Base-by-base conservation (phyloP, 2,888 invertebrate species). In the Ormyrus rosae region DNA sequence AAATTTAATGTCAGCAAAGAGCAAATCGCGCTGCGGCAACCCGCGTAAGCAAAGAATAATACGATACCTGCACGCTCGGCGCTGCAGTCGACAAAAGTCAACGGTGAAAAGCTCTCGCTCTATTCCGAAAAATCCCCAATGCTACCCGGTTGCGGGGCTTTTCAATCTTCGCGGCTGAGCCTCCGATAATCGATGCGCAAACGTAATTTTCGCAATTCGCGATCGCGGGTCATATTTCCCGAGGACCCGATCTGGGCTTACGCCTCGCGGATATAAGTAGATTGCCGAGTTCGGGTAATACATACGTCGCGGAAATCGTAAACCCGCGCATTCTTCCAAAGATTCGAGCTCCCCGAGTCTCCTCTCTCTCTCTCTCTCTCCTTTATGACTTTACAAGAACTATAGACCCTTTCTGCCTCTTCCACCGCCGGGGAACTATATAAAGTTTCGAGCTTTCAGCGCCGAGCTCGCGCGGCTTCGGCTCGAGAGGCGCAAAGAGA, bases 381-480 rank as follows among this genome's bases (percentile, higher is more conserved):
- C 61, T 80, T 70, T 74, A 80, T 70, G 64, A 64, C 74, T 80
- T 80, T 68, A 70, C 74, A 65, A 74, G 79, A 63, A 68, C 78
- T 72, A 78, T 67, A 58, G 55, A n/a, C 48, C 19, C 2, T 8
- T 10, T 4, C 10, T 19, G 60, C 13, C 6, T 64, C 55, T 4
- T 4, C 34, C 34, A 4, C 34, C 55, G 53, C 9, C 51, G 50
- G 13, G 13, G 6, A 61, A 67, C 67, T 68, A 55, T 69, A 79
- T 70, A 80, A 80, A 80, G 79, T 80, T 74, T 74, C 53, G 74
- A 4, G 58, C 69, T 58, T 61, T 58, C 65, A 51, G 34, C 60
- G 34, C 19, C 10, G 19, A 34, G 34, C 56, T 3, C 45, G 34
- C 34, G 19, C 8, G 48, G 46, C 45, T 63, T 67, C 46, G 10